Conservation (phyloP, 2,888 invertebrate genomes). For the Ernsta delagoae region DNA sequence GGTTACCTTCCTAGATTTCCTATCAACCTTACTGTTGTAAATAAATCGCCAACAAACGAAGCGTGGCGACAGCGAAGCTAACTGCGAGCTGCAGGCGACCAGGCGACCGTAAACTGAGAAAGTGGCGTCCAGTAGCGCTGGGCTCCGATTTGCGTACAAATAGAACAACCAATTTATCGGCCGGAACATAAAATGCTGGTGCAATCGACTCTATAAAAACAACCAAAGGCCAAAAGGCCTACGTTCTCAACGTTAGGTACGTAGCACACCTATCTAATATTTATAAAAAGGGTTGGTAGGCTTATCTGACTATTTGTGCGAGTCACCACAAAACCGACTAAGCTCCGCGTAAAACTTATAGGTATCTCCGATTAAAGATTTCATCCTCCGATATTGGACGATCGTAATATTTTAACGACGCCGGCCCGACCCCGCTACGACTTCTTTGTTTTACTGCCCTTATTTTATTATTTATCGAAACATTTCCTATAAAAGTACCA, state of each 20-base stretch:
- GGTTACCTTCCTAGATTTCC: background rate
- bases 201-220: constrained; percentile 33
- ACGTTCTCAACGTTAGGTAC: background rate
- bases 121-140: constrained; percentile 68
- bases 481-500: constrained; percentile 73
- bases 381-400: constrained; percentile 77
- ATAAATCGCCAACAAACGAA: constrained; percentile 75
- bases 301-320: constrained; percentile 62
- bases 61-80: constrained; percentile 76
- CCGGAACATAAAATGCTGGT: constrained; percentile 54
- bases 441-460: constrained; percentile 77
- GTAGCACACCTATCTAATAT: no score
- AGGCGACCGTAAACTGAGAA: constrained; percentile 72
- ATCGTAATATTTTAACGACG: constrained; percentile 82
- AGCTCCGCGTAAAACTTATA: constrained; percentile 68
- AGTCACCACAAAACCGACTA: constrained; percentile 56
- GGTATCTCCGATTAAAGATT: constrained; percentile 76
- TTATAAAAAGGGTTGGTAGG: no score
- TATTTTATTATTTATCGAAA: constrained; percentile 82
- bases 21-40: constrained; percentile 54
- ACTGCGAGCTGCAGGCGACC: constrained; percentile 66
- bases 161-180: constrained; percentile 73
- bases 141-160: constrained; percentile 76
- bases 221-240: constrained; percentile 11
- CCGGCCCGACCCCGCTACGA: constrained; percentile 60